phyloP scores from a whole-genome alignment of 2,113 vertebrate genomes.

The Oostethus manadensis region DNA sequence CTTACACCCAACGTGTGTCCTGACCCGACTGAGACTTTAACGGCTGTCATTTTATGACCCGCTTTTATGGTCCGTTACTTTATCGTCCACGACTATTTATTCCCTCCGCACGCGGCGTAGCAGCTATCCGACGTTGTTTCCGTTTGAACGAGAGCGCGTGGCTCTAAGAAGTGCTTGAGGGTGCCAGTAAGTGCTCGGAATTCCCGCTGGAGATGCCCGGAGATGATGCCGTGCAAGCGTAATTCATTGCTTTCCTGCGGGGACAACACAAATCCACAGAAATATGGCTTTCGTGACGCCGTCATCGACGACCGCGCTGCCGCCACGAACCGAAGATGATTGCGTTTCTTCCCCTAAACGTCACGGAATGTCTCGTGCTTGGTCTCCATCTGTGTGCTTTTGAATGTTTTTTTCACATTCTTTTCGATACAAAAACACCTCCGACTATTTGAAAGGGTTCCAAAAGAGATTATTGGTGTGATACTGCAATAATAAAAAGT shows the following conservation, averaged over 20 bases:
- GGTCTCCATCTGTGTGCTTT: constrained; percentile 68
- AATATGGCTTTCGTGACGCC: constrained; percentile 65
- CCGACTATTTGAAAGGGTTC: constrained; percentile 39
- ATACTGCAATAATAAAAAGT: constrained; percentile 64
- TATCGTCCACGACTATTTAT: constrained; percentile 28
- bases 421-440: constrained; percentile 57
- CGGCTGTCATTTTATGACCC: constrained; percentile 52
- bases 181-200: constrained; percentile 64
- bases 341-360: constrained; percentile 57
- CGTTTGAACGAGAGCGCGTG: constrained; percentile 57
- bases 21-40: constrained; percentile 2
- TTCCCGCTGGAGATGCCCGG: constrained; percentile 23
- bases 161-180: constrained; percentile 62
- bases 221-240: constrained; percentile 32
- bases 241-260: constrained; percentile 30
- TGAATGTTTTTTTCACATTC: constrained; percentile 38
- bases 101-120: constrained; percentile 12
- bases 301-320: no score
- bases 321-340: constrained; percentile 19
- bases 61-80: constrained; percentile 32
- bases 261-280: constrained; percentile 28
- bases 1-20: constrained; percentile 11
- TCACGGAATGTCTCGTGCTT: constrained; percentile 66
- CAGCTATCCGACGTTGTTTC: constrained; percentile 41
- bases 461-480: constrained; percentile 40